Evolutionary conservation across 2,888 invertebrate genomes (phyloP).

Genomic region (Limenitis camilla): DNA sequence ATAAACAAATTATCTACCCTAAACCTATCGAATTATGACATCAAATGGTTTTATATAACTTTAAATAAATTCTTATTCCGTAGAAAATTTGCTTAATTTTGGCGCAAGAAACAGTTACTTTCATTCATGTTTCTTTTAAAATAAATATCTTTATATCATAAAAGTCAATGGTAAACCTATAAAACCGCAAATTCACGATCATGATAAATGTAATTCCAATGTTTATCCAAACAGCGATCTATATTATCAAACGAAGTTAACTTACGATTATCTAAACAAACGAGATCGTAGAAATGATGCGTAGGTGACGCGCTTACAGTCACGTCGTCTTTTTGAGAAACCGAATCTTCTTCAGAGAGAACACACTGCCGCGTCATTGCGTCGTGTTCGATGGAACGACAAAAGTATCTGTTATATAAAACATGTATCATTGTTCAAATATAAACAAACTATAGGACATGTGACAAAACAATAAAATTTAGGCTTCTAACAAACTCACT

Average conservation of each 20-base stretch:
- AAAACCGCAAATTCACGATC: too few species aligned
- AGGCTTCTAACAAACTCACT: conserved; percentile 64
- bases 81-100: too few species aligned
- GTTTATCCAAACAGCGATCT: conserved; percentile 16
- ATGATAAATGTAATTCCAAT: background rate
- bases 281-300: conserved; percentile 91
- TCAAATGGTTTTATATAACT: too few species aligned
- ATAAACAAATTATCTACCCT: too few species aligned
- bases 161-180: too few species aligned
- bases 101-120: too few species aligned
- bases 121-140: too few species aligned
- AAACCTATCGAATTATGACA: too few species aligned
- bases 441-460: background rate
- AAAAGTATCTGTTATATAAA: conserved; percentile 78
- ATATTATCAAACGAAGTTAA: conserved; percentile 32
- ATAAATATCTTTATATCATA: too few species aligned
- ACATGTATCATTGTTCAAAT: background rate
- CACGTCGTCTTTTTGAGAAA: conserved; percentile 91
- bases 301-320: conserved; percentile 88
- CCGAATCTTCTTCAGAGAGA: conserved; percentile 93
- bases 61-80: too few species aligned
- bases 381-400: conserved; percentile 91
- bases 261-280: conserved; percentile 93
- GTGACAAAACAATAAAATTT: too few species aligned
- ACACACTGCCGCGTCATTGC: conserved; percentile 90